phyloP scores from a whole-genome alignment of 1,140 invertebrate species.

The Zaprionus lachaisei region DNA sequence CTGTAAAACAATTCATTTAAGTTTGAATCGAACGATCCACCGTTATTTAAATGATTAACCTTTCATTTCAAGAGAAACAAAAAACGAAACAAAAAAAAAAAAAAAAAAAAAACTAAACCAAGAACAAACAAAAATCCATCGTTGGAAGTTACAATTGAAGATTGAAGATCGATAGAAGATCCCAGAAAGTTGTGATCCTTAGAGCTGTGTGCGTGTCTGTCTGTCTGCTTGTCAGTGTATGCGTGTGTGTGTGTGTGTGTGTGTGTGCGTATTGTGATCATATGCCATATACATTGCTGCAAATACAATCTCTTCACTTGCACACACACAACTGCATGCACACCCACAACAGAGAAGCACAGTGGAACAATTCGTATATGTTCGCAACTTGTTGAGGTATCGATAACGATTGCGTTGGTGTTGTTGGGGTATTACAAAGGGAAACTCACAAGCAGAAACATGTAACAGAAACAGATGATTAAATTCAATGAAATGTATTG shows the following conservation, averaged over 20 bases:
- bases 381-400: background rate
- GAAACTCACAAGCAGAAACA: conserved; percentile 20
- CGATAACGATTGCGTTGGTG: background rate
- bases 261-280: conserved; percentile 16
- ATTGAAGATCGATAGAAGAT: background rate
- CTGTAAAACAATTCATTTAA: conserved; percentile 67
- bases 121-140: conserved; percentile 23
- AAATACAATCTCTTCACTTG: conserved; percentile 1
- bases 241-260: background rate
- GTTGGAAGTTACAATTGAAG: background rate
- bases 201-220: background rate
- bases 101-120: conserved; percentile 31
- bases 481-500: conserved; percentile 56
- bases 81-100: conserved; percentile 33
- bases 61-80: conserved; percentile 63
- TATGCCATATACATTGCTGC: conserved; percentile 38
- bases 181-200: background rate
- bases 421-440: conserved; percentile 16
- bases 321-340: background rate
- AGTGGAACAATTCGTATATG: background rate
- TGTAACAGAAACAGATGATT: conserved; percentile 30
- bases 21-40: conserved; percentile 80
- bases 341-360: background rate
- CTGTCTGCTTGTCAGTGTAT: background rate
- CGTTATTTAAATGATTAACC: conserved; percentile 81